Evolutionary conservation across 2,797 vertebrate species (phyloP).

Genomic region (Chromis chromis): DNA sequence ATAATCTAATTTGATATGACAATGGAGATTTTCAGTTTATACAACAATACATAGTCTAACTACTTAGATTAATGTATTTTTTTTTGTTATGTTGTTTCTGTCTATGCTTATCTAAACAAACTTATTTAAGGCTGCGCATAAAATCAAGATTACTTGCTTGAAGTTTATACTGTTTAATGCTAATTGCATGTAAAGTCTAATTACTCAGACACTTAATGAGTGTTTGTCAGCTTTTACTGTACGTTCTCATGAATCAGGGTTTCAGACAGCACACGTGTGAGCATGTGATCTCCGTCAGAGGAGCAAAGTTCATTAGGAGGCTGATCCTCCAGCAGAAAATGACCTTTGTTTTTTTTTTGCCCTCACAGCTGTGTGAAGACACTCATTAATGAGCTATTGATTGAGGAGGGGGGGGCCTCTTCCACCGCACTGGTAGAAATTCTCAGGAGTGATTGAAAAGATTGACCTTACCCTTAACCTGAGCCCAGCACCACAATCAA

Average conservation of each 20-base stretch:
- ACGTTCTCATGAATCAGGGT: not conserved
- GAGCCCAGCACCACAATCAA: conserved; percentile 61
- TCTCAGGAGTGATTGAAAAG: conserved; percentile 69
- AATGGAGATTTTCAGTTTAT: not conserved
- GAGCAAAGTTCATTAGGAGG: conserved; percentile 49
- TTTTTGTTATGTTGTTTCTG: no score
- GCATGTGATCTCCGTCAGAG: conserved; percentile 21
- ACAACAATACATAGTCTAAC: not conserved
- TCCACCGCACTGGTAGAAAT: conserved; percentile 62
- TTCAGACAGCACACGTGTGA: conserved; percentile 14
- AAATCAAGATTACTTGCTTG: no score
- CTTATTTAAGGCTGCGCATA: no score
- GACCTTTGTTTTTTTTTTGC: conserved; percentile 62
- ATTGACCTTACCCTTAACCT: conserved; percentile 71
- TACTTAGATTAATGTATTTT: no score
- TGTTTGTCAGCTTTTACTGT: not conserved
- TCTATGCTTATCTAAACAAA: no score
- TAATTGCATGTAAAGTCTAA: not conserved
- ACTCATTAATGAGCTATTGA: conserved; percentile 75
- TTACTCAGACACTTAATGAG: not conserved
- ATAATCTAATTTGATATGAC: not conserved
- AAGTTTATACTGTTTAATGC: not conserved
- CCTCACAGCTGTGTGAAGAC: conserved; percentile 48
- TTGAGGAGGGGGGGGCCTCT: conserved; percentile 28
- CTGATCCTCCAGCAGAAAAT: conserved; percentile 28